phyloP scores from a whole-genome alignment of 2,113 vertebrate species.

The Tympanuchus pallidicinctus region DNA sequence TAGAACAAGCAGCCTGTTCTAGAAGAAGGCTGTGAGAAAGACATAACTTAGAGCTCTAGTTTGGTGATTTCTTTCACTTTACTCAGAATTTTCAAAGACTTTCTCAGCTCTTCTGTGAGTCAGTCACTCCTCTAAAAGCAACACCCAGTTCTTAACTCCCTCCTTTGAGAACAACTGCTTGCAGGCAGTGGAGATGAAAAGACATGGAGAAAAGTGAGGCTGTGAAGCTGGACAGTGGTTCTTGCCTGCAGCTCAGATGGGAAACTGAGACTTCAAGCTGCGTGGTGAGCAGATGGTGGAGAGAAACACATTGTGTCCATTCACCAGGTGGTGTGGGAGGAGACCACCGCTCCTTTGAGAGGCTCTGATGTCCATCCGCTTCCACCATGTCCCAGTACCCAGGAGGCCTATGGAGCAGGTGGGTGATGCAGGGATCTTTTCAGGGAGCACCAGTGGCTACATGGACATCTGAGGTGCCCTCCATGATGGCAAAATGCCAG shows the following conservation, averaged over 20 bases:
- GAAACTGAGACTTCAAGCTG: not conserved
- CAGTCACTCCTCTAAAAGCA: not conserved
- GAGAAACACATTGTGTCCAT: fast-evolving
- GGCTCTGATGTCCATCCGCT: fast-evolving
- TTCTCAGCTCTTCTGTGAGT: not conserved
- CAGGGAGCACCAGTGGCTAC: not conserved
- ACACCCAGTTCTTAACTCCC: not conserved
- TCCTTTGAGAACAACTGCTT: not conserved
- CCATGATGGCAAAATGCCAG: not conserved
- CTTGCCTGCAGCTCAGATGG: fast-evolving
- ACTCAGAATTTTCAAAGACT: not conserved
- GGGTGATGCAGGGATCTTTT: not conserved
- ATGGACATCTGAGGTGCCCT: not conserved
- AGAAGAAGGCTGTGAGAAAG: not conserved
- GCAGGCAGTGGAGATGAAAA: not conserved
- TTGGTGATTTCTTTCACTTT: not conserved
- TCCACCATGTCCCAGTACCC: not conserved
- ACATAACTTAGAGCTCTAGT: not conserved
- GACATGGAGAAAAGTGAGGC: fast-evolving
- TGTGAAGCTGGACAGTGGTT: not conserved
- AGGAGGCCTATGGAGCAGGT: not conserved
- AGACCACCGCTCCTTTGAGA: not conserved
- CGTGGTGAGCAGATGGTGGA: not conserved
- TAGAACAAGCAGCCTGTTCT: not conserved
- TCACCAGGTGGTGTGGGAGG: not conserved